Conservation (phyloP, 2,888 invertebrate species). For the Cerceris rybyensis region DNA sequence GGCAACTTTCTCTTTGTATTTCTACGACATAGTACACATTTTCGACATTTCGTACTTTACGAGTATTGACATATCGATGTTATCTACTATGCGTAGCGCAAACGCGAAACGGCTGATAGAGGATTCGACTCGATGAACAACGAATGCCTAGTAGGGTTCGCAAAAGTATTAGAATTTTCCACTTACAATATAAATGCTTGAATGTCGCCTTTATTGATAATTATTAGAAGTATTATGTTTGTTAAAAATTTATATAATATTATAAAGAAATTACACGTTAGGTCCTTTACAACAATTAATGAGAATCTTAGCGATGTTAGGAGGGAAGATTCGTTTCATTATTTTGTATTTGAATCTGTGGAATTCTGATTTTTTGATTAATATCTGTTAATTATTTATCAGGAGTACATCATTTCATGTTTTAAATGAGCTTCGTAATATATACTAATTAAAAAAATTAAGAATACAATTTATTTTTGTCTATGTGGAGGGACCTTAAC, state of each 20-base stretch:
- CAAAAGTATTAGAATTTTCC: slow-evolving; percentile 13
- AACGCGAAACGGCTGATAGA: slow-evolving; percentile 64
- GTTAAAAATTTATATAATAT: no score
- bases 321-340: no score
- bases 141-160: slow-evolving; percentile 20
- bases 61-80: slow-evolving; percentile 76
- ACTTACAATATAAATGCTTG: not conserved
- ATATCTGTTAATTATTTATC: no score
- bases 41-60: slow-evolving; percentile 39
- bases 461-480: no score
- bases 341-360: no score
- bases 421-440: not conserved
- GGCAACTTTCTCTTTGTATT: slow-evolving; percentile 25
- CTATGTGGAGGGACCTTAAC: no score
- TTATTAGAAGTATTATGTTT: not conserved
- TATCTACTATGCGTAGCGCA: slow-evolving; percentile 70
- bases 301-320: no score
- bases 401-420: no score
- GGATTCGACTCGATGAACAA: slow-evolving; percentile 17
- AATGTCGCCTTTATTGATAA: not conserved
- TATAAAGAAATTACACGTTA: no score
- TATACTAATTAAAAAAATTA: not conserved
- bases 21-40: slow-evolving; percentile 53
- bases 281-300: no score
- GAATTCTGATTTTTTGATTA: no score